A percentile compares a stretch with the other conserved stretches of the same genome.
Evolutionary conservation across 2,888 invertebrate species (phyloP).

Genomic region (Odiellus spinosus): DNA sequence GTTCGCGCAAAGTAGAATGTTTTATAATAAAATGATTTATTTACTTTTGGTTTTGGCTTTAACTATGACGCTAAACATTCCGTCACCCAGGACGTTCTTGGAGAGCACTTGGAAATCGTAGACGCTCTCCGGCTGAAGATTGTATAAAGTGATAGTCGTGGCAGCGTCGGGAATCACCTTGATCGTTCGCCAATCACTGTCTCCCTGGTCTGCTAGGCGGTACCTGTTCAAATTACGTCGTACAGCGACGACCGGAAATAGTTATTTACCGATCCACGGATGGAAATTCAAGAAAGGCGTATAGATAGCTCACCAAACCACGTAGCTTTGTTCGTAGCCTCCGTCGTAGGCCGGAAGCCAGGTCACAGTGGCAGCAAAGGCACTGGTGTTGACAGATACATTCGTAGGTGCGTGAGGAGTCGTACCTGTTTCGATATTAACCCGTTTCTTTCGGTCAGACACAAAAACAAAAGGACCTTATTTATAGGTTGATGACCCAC

Average conservation of each 20-base stretch:
- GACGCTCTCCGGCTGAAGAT: slow-evolving; percentile 69
- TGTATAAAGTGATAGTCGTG: slow-evolving; percentile 78
- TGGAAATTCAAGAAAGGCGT: no score
- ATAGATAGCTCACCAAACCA: slow-evolving; percentile 16
- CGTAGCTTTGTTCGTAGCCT: slow-evolving; percentile 56
- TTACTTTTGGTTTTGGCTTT: slow-evolving; percentile 77
- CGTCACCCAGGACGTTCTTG: slow-evolving; percentile 83
- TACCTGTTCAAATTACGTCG: no score
- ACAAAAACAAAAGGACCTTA: no score
- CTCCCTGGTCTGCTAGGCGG: slow-evolving; percentile 53
- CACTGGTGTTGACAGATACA: slow-evolving; percentile 69
- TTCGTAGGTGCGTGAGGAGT: slow-evolving; percentile 96
- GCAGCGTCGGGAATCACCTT: slow-evolving; percentile 83
- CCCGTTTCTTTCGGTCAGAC: no score
- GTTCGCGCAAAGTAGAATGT: no score
- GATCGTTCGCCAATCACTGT: slow-evolving; percentile 79
- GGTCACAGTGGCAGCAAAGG: slow-evolving; percentile 72
- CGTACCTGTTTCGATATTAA: slow-evolving; percentile 49
- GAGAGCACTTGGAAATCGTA: slow-evolving; percentile 95
- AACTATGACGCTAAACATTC: slow-evolving; percentile 86
- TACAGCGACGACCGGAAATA: no score
- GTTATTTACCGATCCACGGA: no score
- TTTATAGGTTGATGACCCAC: slow-evolving; percentile 10
- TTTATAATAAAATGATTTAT: no score
- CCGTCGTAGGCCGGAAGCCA: slow-evolving; percentile 94